Evolutionary conservation across 2,888 invertebrate species (phyloP).

Genomic region (Urechis unicinctus): DNA sequence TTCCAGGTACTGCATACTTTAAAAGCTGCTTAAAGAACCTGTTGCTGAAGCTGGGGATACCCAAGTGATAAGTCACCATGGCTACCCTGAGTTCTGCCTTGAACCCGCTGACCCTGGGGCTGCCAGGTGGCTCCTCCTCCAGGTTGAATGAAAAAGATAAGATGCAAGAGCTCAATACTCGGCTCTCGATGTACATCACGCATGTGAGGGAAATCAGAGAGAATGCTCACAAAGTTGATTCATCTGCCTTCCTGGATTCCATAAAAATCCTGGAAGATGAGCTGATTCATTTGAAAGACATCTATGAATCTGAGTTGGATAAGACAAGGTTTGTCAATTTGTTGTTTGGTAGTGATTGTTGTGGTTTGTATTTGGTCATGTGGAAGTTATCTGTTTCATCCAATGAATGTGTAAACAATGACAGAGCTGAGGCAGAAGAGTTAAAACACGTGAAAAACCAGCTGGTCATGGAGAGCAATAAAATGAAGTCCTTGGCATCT

Average conservation of each 20-base stretch:
- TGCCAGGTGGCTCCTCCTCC: not conserved
- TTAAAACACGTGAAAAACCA: not conserved
- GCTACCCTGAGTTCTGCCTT: not conserved
- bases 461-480: not conserved
- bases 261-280: constrained; percentile 1
- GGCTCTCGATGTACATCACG: not conserved
- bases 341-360: too few relatives aligned
- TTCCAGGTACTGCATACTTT: too few relatives aligned
- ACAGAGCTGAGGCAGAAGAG: not conserved
- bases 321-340: not conserved
- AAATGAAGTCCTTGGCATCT: not conserved
- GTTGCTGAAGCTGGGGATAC: too few relatives aligned
- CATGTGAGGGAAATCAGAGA: not conserved
- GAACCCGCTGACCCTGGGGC: not conserved
- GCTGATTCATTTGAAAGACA: not conserved
- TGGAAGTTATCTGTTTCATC: too few relatives aligned
- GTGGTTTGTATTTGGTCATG: too few relatives aligned
- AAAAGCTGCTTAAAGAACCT: too few relatives aligned
- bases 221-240: not conserved
- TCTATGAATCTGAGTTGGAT: not conserved
- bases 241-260: not conserved
- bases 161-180: not conserved
- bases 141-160: not conserved
- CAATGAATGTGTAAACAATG: not conserved
- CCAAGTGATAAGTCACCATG: too few relatives aligned